Evolutionary conservation across 2,797 vertebrate genomes (phyloP), one percentile per base, ranked within the genome.

Genomic region (Thripadectes ignobilis): DNA sequence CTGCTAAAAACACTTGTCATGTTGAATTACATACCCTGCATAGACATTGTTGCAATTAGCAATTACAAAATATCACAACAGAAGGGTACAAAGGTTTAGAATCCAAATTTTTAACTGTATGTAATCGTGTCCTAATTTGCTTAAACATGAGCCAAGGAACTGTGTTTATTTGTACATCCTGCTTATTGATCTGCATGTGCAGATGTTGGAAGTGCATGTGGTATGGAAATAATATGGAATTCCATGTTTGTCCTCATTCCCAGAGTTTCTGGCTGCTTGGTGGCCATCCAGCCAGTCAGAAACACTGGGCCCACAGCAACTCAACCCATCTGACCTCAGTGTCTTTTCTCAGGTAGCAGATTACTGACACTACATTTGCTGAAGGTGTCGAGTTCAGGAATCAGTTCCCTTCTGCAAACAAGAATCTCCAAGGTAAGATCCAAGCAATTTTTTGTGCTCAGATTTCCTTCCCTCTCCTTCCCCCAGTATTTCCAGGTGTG

Each of bases 41-140:
- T 75, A 80, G 84, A 85, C 62, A 94, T 6, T 77, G 89, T 65
- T 89, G 83, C 80, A 94, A 92, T 95, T 96, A 96, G 75, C 89
- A 94, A 80, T 88, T 92, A 92, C 88, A 92, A 91, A 96, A 88
- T 74, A 95, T 72, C 89, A 88, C 93, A 91, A 75, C 91, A 96
- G 73, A 91, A 90, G 75, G 51, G 76, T 27, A 88, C 91, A 87
- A 90, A 96, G 89, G 84, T 85, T 94, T 54, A n/a, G 61, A 81
- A 92, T 90, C 91, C 94, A 91, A 76, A 84, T 72, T 93, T 96
- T 68, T 69, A 62, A 30, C 68, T 30, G 34, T 34, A 73, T 62
- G 49, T 43, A 92, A 85, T 85, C 78, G 29, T 12, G 46, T 78
- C 69, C 69, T 78, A 66, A 93, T 84, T 89, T 89, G 68, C 87